Evolutionary conservation across 2,113 vertebrate species (phyloP).

Genomic region (Fregata magnificens): DNA sequence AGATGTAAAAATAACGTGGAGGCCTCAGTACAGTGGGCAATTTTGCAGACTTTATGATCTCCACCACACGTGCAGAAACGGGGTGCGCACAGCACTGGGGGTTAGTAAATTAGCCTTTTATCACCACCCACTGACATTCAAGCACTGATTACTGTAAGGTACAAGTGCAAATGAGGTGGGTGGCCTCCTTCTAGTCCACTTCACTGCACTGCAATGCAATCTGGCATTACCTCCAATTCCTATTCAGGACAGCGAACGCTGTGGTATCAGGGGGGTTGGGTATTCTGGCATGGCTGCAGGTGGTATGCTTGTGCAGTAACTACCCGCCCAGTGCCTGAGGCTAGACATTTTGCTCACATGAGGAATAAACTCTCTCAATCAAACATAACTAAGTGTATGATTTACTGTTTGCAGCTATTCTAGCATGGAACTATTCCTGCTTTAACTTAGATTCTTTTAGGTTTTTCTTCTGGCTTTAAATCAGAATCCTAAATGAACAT

Average conservation of each 20-base stretch:
- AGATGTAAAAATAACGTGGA: background rate
- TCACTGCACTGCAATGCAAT: background rate
- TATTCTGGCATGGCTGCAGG: constrained; percentile 39
- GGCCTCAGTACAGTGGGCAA: background rate
- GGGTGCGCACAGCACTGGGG: background rate
- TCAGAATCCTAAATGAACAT: constrained; percentile 57
- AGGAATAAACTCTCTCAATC: constrained; percentile 54
- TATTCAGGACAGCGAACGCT: background rate
- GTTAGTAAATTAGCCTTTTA: constrained; percentile 35
- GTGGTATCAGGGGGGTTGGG: constrained; percentile 19
- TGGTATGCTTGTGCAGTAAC: background rate
- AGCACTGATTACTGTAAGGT: constrained; percentile 11
- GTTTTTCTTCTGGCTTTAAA: constrained; percentile 44
- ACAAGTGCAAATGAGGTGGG: constrained; percentile 47
- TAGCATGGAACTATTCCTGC: constrained; percentile 2
- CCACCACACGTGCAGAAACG: background rate
- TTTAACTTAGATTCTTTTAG: constrained; percentile 3
- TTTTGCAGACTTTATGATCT: background rate
- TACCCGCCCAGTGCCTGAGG: background rate
- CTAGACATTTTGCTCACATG: constrained; percentile 52
- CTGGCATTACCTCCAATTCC: constrained; percentile 50
- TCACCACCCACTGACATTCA: constrained; percentile 33
- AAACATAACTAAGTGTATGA: constrained; percentile 45
- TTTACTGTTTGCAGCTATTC: constrained; percentile 39
- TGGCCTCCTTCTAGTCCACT: constrained; percentile 55